Base-by-base conservation (phyloP, 2,888 invertebrate species). In the Agrochola lychnidis region DNA sequence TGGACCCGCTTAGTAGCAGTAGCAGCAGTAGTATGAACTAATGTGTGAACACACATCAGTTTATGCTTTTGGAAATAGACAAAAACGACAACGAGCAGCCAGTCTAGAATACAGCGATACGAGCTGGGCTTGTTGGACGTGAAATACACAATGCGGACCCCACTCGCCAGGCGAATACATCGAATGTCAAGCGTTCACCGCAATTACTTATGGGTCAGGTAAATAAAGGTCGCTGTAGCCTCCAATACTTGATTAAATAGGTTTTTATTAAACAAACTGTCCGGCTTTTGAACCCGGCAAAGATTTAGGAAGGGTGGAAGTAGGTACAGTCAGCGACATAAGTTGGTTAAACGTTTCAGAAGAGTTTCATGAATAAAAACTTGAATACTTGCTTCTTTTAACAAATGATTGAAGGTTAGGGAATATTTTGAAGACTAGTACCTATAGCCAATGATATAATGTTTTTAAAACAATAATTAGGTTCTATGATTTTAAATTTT, bases 151-250 rank as follows among this genome's bases (percentile, higher is more conserved):
- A 62, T 63, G 57, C 57, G 56, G 45, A 62, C 45, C 70, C 19
- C 63, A 48, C 42, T 30, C 30, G 56, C 36, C 62, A 10, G 36
- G 70, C 56, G 73, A 70, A 69, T 61, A 79, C 75, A 68, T 83
- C 83, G 69, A 80, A 79, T 79, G 80, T 79, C 83, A 83, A 76
- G 73, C 76, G 73, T 69, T 66, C 68, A 70, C 76, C 69, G 48
- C 73, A 73, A 79, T 83, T 83, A 83, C 69, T 83, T 76, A 76
- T 71, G 83, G 83, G 71, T 83, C 80, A 76, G 76, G 64, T 79
- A 73, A 73, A 69, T 57, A 73, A 83, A 76, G 83, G 83, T 73
- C 56, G 42, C n/a, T 56, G 68, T 64, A 9, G 25, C 40, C 57
- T 62, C 68, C 70, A 66, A 62, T 77, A 73, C 67, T 61, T 73